Evolutionary conservation across 2,888 invertebrate species (phyloP), one percentile per base, ranked within the genome.

Genomic region (Microchrysa polita): DNA sequence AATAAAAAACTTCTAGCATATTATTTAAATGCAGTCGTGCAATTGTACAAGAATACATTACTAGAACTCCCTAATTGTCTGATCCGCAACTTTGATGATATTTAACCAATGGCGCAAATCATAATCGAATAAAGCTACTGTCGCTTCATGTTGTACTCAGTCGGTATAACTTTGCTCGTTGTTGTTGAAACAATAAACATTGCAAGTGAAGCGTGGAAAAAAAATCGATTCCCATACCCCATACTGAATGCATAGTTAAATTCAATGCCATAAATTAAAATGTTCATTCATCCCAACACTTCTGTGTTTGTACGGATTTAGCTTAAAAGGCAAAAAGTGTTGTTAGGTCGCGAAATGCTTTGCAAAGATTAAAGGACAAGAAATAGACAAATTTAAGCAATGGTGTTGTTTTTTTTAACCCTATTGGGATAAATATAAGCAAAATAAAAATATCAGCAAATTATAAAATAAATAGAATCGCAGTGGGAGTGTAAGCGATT

Each of bases 191-290:
- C 69, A 55, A 69, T 55, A 27, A 69, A 57, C 69, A 69, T 18
- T 69, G 69, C 57, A 55, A 55, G 34, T 55, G 40, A 57, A 60
- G 60, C 72, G 72, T 72, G 72, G 72, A 72, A 72, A 60, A 59
- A n/a, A 72, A 72, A 44, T 72, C 44, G 55, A 60, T 72, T 72
- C 72, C 72, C 72, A 72, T 60, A 69, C 69, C n/a, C 48, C n/a
- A 23, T 60, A 72, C 59, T 72, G 55, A 72, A 72, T 72, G 59
- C 72, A 72, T 72, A 72, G 69, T 59, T 48, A 72, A 72, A 72
- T 42, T 48, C 72, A 60, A 60, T 23, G 16, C 72, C 59, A 72
- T 72, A 72, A 72, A 72, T 72, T 72, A 72, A 72, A 72, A 72
- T 48, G 60, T 72, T 72, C 60, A 60, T 72, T 69, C 69, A 69